Evolutionary conservation across 2,888 invertebrate species (phyloP), one percentile per base, ranked within the genome.

Genomic region (Callyntrura guangdongensis): DNA sequence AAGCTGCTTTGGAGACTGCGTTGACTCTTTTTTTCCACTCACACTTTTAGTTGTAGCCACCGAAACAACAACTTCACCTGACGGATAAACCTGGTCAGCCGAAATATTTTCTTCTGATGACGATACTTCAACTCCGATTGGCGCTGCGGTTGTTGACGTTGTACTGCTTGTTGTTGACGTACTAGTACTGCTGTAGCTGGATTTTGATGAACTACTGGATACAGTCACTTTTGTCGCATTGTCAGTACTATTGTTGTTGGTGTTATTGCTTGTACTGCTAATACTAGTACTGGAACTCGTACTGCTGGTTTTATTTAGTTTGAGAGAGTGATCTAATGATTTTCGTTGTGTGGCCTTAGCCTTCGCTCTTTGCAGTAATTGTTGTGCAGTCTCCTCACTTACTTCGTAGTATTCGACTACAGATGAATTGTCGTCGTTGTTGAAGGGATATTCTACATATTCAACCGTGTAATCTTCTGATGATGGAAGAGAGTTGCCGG

Each of bases 191-290:
- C 86, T 91, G 8, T 64, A 89, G 53, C 88, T 92, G 5, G 93
- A 91, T 72, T 91, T 91, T 0, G 93, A 91, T n/a, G 93, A 92
- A 12, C 94, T 93, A 12, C 94, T 93, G 59, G 94, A 93, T 0
- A 94, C 94, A 0, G 94, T 93, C 8, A 94, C 93, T 56, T 93
- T 92, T 8, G 88, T 88, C 9, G 86, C 89, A 9, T 45, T 86
- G 56, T 79, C 72, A 9, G 59, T 90, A 14, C 22, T 56, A 53
- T 12, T 47, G 59, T 74, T 86, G n/a, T 8, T 88, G 47, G 56
- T 53, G 45, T n/a, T 67, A 59, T 17, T 72, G n/a, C 27, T 47
- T 27, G 17, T 14, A n/a, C 77, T 86, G 25, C 83, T 90, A 9
- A 69, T 89, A 27, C 86, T 92, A 2, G 93, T 27, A 67, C 82